Conservation (phyloP, 1,140 invertebrate species). For the Drosophila elegans region DNA sequence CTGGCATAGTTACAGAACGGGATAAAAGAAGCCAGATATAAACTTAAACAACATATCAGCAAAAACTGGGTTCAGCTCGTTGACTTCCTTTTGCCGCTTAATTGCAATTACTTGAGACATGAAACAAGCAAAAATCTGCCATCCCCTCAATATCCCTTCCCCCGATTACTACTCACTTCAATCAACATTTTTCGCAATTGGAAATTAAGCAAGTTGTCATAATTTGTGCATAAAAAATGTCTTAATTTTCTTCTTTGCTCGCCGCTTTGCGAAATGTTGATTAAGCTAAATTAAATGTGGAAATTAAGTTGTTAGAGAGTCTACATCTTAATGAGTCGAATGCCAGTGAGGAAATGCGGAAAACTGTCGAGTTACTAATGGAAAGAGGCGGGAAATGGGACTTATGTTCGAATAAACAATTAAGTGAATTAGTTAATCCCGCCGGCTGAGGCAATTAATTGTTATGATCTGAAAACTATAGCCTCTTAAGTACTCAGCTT, state of each 20-base stretch:
- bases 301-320: constrained; percentile 61
- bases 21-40: constrained; percentile 14
- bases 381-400: constrained; percentile 2
- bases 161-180: constrained; percentile 1
- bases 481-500: not conserved
- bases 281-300: constrained; percentile 72
- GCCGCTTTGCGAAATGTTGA: constrained; percentile 43
- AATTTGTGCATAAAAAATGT: constrained; percentile 58
- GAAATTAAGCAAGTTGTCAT: constrained; percentile 63
- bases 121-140: constrained; percentile 39
- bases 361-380: constrained; percentile 14
- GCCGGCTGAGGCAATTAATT: not conserved
- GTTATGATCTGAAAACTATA: not conserved
- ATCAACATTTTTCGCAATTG: constrained; percentile 54
- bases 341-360: constrained; percentile 31
- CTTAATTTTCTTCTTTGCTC: constrained; percentile 27
- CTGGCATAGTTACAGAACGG: constrained; percentile 24
- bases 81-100: constrained; percentile 70
- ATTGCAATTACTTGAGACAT: constrained; percentile 74
- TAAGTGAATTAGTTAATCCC: constrained; percentile 15
- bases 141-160: not conserved
- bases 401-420: constrained; percentile 9
- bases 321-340: constrained; percentile 8
- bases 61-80: constrained; percentile 37
- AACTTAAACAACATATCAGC: constrained; percentile 8